Base-by-base conservation (phyloP, 2,113 vertebrate genomes). In the Sclerurus mexicanus region DNA sequence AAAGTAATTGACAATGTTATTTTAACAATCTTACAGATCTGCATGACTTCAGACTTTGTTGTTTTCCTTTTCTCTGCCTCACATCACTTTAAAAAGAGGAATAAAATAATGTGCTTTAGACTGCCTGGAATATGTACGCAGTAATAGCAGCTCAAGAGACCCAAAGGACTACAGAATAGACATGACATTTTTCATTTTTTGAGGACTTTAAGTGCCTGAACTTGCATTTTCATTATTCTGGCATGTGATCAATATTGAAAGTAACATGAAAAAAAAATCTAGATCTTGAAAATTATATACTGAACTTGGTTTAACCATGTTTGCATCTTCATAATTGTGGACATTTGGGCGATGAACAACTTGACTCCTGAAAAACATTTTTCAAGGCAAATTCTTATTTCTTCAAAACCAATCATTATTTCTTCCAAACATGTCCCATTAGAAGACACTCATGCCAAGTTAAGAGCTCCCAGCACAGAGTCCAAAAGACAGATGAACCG, bases 1-100 rank as follows among this genome's bases (percentile, higher is more conserved):
- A 62, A 30, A 44, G 40, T 80, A 72, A 81, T 33, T 3, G 8
- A n/a, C 28, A 67, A 12, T 23, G 17, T 28, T 56, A 20, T 85
- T 89, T 68, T 49, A 19, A 74, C 35, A 80, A 37, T 8, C 68
- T 84, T 49, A 42, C 27, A 68, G 25, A 7, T n/a, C 28, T 92
- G 5, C 14, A 50, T 42, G 22, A 77, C 17, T 76, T 79, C 25
- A 63, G 44, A 69, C 5, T 64, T 79, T 2, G 4, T 19, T 69
- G 25, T 12, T 69, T 78, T 47, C 7, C 58, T 80, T 50, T 44
- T 14, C 3, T 35, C 13, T 76, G 14, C 14, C 19, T 56, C 5
- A n/a, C 3, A 4, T 58, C 91, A 95, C 39, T 97, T 97, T 87
- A 97, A 98, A 93, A 97, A 94, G 60, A 96, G 93, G 93, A 96